Evolutionary conservation across 2,113 vertebrate species (phyloP).

Genomic region (Capra hircus): DNA sequence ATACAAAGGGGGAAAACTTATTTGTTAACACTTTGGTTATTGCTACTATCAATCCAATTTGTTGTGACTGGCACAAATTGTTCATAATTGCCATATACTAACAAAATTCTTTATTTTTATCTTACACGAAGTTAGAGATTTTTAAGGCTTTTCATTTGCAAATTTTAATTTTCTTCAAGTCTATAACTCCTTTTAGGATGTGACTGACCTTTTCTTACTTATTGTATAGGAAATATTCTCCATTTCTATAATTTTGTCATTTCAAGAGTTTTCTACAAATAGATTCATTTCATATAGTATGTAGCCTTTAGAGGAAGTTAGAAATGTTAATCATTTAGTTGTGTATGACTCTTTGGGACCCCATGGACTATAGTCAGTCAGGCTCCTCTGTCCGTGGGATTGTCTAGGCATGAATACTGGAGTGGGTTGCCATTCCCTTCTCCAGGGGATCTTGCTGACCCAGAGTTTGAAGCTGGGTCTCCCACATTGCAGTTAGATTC

Average conservation of each 20-base stretch:
- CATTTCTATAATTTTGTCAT: neutral
- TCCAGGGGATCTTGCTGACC: neutral
- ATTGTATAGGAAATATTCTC: neutral
- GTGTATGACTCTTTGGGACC: neutral
- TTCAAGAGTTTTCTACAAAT: neutral
- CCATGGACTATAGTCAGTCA: neutral
- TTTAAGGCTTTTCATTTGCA: neutral
- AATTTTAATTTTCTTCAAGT: neutral
- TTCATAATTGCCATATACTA: neutral
- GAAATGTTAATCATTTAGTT: neutral
- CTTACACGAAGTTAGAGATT: neutral
- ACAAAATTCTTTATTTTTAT: neutral
- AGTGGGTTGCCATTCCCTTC: neutral
- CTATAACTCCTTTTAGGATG: neutral
- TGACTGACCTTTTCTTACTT: neutral
- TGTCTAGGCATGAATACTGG: neutral
- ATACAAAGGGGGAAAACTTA: neutral
- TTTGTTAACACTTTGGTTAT: neutral
- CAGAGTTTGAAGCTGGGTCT: neutral
- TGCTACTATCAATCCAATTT: neutral
- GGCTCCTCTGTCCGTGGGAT: neutral
- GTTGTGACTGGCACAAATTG: neutral
- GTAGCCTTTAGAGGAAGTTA: neutral
- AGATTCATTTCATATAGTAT: neutral
- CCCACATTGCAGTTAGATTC: neutral